These are phyloP conservation scores for Onychomys torridus DNA, from an alignment of 2,797 vertebrate species.

Conservation along the genomic window DNA sequence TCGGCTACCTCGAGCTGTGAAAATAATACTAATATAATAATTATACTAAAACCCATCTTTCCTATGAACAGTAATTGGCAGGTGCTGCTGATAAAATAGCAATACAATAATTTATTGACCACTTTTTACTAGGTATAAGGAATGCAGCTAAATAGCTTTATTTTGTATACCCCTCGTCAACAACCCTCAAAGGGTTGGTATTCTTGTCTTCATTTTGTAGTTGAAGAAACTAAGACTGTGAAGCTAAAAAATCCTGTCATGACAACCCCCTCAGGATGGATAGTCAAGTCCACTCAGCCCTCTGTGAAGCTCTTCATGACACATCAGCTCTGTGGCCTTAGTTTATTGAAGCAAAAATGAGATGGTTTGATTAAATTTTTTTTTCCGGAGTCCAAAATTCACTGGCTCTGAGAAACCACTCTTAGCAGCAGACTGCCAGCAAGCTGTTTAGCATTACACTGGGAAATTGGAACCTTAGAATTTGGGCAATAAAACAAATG, in stretches of 20 bases:
- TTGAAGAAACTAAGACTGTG: background rate
- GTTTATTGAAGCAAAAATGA: conserved; percentile 45
- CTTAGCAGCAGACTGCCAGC: conserved; percentile 39
- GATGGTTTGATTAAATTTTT: background rate
- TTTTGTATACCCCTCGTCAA: background rate
- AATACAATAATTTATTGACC: background rate
- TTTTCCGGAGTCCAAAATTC: conserved; percentile 30
- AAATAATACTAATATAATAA: background rate
- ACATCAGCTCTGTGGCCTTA: background rate
- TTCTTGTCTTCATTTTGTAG: background rate
- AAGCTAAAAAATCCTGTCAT: background rate
- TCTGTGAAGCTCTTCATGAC: background rate
- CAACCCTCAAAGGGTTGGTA: background rate
- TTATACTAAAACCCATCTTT: background rate
- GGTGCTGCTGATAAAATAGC: background rate
- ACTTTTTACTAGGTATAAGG: background rate
- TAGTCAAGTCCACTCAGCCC: accelerated
- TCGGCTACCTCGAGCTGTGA: background rate
- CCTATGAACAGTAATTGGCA: background rate
- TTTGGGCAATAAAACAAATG: conserved; percentile 69
- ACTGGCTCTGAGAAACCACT: conserved; percentile 47
- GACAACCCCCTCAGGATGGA: background rate
- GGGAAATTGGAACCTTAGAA: conserved; percentile 70
- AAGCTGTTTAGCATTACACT: conserved; percentile 54
- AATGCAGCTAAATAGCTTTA: background rate